phyloP scores from a whole-genome alignment of 2,888 invertebrate species.

The Eueremaeus valkanovi region DNA sequence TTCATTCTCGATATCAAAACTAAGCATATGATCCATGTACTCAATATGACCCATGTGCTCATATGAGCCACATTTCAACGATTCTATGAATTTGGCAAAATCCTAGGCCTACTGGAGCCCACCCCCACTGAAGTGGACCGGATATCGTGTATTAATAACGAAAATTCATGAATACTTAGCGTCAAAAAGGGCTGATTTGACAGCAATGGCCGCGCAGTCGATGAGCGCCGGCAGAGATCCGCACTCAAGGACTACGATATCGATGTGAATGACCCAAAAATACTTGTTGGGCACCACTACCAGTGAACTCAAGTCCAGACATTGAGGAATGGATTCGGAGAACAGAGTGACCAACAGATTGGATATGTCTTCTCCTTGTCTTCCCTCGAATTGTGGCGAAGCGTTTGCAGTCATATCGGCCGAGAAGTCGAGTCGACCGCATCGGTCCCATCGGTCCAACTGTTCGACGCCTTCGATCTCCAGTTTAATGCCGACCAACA shows the following conservation, averaged over 20 bases:
- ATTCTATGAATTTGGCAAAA: too few relatives aligned
- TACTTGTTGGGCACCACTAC: slow-evolving; percentile 78
- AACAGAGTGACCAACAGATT: slow-evolving; percentile 75
- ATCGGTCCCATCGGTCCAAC: slow-evolving; percentile 21
- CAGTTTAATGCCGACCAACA: slow-evolving; percentile 84
- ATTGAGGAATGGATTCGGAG: slow-evolving; percentile 72
- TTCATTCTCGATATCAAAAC: too few relatives aligned
- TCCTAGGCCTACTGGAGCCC: too few relatives aligned
- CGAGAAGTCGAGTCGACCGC: slow-evolving; percentile 89
- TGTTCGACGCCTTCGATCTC: slow-evolving; percentile 71
- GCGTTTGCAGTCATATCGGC: slow-evolving; percentile 99
- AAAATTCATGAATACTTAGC: slow-evolving; percentile 57
- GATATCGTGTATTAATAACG: neutral
- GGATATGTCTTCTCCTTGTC: slow-evolving; percentile 87
- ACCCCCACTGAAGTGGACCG: too few relatives aligned
- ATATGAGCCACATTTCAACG: too few relatives aligned
- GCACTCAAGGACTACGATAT: slow-evolving; percentile 89
- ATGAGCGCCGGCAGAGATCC: slow-evolving; percentile 78
- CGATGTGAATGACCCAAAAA: slow-evolving; percentile 91
- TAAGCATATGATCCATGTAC: too few relatives aligned
- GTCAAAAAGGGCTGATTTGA: slow-evolving; percentile 83
- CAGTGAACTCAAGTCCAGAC: slow-evolving; percentile 71
- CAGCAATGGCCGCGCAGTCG: slow-evolving; percentile 87
- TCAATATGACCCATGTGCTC: too few relatives aligned
- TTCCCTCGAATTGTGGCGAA: slow-evolving; percentile 90